Evolutionary conservation across 2,888 invertebrate species (phyloP), one percentile per base, ranked within the genome.

Genomic region (Prionchulus punctatus): DNA sequence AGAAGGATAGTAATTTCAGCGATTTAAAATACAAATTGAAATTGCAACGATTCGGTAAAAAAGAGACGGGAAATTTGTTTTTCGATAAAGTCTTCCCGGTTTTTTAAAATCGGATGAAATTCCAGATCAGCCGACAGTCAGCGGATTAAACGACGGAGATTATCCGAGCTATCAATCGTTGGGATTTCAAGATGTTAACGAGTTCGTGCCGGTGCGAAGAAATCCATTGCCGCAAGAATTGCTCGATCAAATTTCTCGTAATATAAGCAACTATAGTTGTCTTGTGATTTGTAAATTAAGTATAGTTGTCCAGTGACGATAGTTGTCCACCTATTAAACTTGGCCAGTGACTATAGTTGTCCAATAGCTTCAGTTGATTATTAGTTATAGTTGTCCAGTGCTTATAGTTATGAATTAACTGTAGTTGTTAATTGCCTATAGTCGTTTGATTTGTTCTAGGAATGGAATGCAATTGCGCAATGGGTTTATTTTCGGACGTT

Each of bases 401-500:
- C n/a, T n/a, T n/a, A n/a, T 15, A 21, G 23, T 59, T 54, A 28
- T 18, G 26, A 36, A 21, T 43, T 30, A 48, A 47, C 42, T 48
- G 21, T 26, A n/a, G 18, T 2, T 25, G n/a, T n/a, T n/a, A n/a
- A n/a, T n/a, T n/a, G n/a, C n/a, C n/a, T n/a, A n/a, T n/a, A n/a
- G n/a, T n/a, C n/a, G n/a, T n/a, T n/a, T n/a, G n/a, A n/a, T n/a
- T n/a, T n/a, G 27, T 48, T 55, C 60, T 72, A 90, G 90, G 88
- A 75, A 86, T 92, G 79, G 90, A 91, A 75, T 88, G 87, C 64
- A 87, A 90, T 69, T 92, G 89, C 71, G 82, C 86, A 77, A 92
- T 96, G 89, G 98, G 98, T 1, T 77, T 98, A 7, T 94, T 98
- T 75, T 85, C 92, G 57, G 91, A 90, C 73, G 91, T 98, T 62